Percentiles rank a stretch among this genome's conserved stretches.
Conservation (phyloP, 2,797 vertebrate species). For the Lagocephalus sceleratus region DNA sequence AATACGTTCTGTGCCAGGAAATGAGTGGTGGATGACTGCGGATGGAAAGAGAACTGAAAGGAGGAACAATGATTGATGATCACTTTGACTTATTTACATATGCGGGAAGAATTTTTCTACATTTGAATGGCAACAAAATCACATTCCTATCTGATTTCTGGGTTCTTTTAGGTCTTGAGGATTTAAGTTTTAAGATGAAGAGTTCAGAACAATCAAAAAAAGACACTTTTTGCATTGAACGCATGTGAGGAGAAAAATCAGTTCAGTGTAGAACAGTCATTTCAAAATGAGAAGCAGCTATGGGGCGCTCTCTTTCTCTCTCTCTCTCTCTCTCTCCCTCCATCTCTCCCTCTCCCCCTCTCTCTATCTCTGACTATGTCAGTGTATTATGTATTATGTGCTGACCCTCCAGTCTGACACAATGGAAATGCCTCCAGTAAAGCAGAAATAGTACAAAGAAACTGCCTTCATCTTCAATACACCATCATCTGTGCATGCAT, state of each 20-base stretch:
- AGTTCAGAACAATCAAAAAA: not conserved
- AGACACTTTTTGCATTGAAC: not conserved
- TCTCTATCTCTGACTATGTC: slow-evolving; percentile 44
- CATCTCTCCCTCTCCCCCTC: slow-evolving; percentile 24
- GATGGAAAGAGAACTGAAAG: too few species aligned
- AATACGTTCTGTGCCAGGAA: too few species aligned
- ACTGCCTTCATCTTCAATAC: slow-evolving; percentile 10
- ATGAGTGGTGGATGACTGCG: too few species aligned
- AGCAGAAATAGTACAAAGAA: slow-evolving; percentile 31
- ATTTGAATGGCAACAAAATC: too few species aligned
- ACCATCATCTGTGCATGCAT: slow-evolving; percentile 2
- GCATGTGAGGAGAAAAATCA: slow-evolving; percentile 7
- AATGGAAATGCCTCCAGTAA: slow-evolving; percentile 57
- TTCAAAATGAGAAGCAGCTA: slow-evolving; percentile 16
- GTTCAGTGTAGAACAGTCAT: not conserved
- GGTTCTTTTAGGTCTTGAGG: too few species aligned
- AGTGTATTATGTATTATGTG: slow-evolving; percentile 45
- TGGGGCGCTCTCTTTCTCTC: slow-evolving; percentile 6
- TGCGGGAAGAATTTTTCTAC: too few species aligned
- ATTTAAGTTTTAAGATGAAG: too few species aligned
- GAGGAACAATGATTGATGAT: too few species aligned
- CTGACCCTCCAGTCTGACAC: slow-evolving; percentile 52
- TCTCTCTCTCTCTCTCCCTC: slow-evolving; percentile 4
- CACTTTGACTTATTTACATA: too few species aligned
- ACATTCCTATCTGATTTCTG: too few species aligned